Percentiles rank a stretch among this genome's conserved stretches.
Conservation (phyloP, 2,888 invertebrate genomes). For the Amblyjoppa proteus region DNA sequence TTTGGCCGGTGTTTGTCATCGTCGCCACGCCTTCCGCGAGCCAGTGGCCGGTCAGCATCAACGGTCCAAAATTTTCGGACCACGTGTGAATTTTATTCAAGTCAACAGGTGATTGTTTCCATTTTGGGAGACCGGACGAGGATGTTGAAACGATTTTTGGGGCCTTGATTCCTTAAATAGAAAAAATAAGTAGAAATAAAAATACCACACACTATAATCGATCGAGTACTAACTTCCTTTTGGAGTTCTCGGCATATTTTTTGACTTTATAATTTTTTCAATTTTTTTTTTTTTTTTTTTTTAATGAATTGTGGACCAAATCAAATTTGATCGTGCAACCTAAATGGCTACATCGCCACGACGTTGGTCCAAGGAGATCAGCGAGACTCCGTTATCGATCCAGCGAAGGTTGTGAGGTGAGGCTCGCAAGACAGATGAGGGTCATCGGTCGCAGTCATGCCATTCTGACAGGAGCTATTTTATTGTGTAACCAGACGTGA, state of each 20-base stretch:
- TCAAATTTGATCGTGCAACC: background rate
- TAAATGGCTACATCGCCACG: conserved; percentile 38
- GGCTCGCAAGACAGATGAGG: conserved; percentile 57
- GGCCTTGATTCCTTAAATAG: conserved; percentile 32
- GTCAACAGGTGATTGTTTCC: conserved; percentile 79
- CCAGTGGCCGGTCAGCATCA: conserved; percentile 75
- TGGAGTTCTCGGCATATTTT: conserved; percentile 38
- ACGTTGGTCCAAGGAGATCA: conserved; percentile 8
- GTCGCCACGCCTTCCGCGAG: conserved; percentile 67
- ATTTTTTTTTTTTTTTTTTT: background rate
- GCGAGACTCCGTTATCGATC: conserved; percentile 10
- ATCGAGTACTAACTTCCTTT: conserved; percentile 33
- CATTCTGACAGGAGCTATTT: conserved; percentile 49
- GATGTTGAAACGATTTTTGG: conserved; percentile 70
- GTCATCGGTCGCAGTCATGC: conserved; percentile 19
- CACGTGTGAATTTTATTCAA: conserved; percentile 70
- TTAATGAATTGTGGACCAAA: background rate
- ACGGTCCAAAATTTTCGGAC: conserved; percentile 71
- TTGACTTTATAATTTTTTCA: background rate
- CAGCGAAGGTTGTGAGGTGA: conserved; percentile 9
- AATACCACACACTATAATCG: background rate
- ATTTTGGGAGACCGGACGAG: conserved; percentile 78
- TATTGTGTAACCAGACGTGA: conserved; percentile 1
- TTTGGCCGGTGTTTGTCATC: conserved; percentile 77
- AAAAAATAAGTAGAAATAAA: background rate